Evolutionary conservation across 2,113 vertebrate species (phyloP), one percentile per base, ranked within the genome.

Genomic region (Ochotona princeps): DNA sequence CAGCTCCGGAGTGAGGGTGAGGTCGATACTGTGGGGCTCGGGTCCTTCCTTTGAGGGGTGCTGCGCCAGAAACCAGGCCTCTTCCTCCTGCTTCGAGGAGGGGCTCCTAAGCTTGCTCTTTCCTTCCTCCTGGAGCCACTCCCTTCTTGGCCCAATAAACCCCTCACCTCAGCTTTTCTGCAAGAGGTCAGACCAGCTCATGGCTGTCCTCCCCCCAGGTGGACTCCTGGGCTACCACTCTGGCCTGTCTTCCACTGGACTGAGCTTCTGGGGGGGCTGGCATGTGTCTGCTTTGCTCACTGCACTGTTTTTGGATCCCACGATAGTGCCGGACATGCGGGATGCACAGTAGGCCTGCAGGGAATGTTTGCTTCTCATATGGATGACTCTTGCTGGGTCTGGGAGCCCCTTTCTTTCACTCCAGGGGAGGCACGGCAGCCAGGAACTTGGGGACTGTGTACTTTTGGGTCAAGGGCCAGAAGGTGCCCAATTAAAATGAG

Each of bases 391-490:
- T 72, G 14, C 61, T 60, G n/a, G 74, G 18, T n/a, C 54, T 72
- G 20, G 5, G 17, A 21, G 23, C 51, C 17, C 1, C 21, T 54
- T 69, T 8, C 6, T 81, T 44, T 10, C 30, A 74, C 28, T 66
- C 26, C 2, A 83, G 14, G 8, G 8, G 38, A 65, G 28, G n/a
- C 3, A 38, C 9, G 20, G 51, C 38, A 25, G 35, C 4, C 21
- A 21, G 44, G 10, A n/a, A 18, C 17, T 32, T 0, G 54, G 74
- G 51, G 5, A 78, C 8, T 47, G 2, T 20, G 57, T 2, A 7
- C 23, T 54, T 74, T 18, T 21, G 0, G 1, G 47, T 65, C 26
- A 57, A 11, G 60, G 47, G 72, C 5, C 0, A 0, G 49, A 54
- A 47, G 57, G 11, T 9, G 15, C 38, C 25, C 44, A 67, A 73